Conservation (phyloP, 1,140 invertebrate species). For the Diabrotica undecimpunctata region DNA sequence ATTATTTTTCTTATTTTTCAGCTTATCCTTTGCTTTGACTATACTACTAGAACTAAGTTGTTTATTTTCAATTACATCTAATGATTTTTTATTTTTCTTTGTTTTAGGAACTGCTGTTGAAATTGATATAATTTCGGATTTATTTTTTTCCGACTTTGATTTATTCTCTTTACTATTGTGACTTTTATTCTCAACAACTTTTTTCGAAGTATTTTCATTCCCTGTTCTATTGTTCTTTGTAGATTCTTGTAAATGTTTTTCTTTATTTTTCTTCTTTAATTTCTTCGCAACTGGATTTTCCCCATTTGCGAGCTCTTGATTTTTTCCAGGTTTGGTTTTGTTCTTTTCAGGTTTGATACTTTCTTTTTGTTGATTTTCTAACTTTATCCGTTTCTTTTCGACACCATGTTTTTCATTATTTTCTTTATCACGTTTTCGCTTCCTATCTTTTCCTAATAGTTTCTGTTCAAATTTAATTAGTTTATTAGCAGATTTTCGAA, state of each 20-base stretch:
- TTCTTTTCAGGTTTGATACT: not conserved
- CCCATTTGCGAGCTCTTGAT: not conserved
- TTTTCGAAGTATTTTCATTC: constrained; percentile 3
- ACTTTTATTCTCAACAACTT: not conserved
- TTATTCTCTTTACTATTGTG: not conserved
- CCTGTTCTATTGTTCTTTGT: not conserved
- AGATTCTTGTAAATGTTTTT: not conserved
- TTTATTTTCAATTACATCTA: too few species aligned
- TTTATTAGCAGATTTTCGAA: constrained; percentile 36
- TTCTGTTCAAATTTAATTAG: constrained; percentile 41
- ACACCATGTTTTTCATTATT: constrained; percentile 9
- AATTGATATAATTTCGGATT: too few species aligned
- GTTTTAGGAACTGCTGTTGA: not conserved
- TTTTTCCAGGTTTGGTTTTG: constrained; percentile 6
- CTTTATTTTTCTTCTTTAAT: not conserved
- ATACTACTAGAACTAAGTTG: not conserved
- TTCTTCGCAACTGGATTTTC: not conserved
- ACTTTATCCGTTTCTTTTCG: not conserved
- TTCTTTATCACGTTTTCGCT: constrained; percentile 24
- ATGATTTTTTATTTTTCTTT: not conserved
- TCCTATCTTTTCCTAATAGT: constrained; percentile 29
- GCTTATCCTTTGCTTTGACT: not conserved
- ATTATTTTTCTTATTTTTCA: not conserved
- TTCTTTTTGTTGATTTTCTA: not conserved
- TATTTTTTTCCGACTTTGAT: not conserved